These are phyloP conservation scores for Odontomachus brunneus DNA, from an alignment of 1,140 invertebrate genomes.

Conservation along the genomic window DNA sequence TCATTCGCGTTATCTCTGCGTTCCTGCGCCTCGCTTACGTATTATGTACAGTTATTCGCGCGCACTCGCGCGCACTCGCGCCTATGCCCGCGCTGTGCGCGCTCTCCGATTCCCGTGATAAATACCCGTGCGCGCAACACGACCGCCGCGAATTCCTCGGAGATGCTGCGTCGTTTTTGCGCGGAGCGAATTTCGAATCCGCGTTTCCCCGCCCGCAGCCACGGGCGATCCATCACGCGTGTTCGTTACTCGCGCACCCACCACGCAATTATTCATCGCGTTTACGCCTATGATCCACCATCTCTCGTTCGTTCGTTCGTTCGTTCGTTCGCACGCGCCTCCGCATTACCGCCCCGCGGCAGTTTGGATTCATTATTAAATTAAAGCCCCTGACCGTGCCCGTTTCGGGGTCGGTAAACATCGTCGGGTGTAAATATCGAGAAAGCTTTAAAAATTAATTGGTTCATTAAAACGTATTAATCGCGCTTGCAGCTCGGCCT, in stretches of 20 bases:
- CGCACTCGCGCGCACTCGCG: constrained; percentile 36
- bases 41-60: constrained; percentile 71
- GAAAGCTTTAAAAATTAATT: background rate
- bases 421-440: background rate
- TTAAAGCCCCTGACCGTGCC: constrained; percentile 6
- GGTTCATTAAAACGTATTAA: constrained; percentile 19
- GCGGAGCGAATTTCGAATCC: constrained; percentile 68
- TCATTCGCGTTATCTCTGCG: constrained; percentile 71
- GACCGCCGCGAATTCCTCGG: constrained; percentile 59
- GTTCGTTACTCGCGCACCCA: constrained; percentile 62
- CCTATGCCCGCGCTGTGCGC: no score
- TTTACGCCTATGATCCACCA: constrained; percentile 43
- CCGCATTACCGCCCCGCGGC: background rate
- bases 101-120: constrained; percentile 48
- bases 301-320: background rate
- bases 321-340: background rate
- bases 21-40: constrained; percentile 56
- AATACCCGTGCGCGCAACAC: constrained; percentile 32
- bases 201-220: constrained; percentile 66
- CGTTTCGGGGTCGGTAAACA: background rate
- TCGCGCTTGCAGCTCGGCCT: background rate
- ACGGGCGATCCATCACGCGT: constrained; percentile 67
- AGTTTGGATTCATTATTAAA: constrained; percentile 15
- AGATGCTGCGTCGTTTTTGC: constrained; percentile 68
- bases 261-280: constrained; percentile 68